Conservation (phyloP, 1,140 invertebrate species). For the Papilio polyxenes region DNA sequence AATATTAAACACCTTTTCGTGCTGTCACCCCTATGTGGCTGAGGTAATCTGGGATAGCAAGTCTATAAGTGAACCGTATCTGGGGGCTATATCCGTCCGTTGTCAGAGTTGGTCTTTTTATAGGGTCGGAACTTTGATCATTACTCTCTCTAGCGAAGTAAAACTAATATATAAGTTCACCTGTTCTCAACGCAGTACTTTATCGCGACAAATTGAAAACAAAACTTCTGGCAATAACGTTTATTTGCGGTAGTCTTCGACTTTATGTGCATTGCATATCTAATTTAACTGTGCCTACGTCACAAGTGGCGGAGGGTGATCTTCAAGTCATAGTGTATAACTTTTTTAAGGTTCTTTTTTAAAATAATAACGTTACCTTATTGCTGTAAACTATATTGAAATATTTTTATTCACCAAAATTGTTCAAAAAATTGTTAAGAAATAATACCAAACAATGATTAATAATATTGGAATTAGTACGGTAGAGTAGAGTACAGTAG, state of each 20-base stretch:
- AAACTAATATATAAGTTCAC: slow-evolving; percentile 20
- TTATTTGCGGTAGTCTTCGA: slow-evolving; percentile 6
- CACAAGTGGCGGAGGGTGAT: background rate
- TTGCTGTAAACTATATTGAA: too few species aligned
- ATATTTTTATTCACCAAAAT: too few species aligned
- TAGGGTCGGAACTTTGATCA: slow-evolving; percentile 24
- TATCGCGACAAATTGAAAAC: slow-evolving; percentile 22
- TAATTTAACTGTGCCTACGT: background rate
- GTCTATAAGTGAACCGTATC: slow-evolving; percentile 26
- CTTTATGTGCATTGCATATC: slow-evolving; percentile 4
- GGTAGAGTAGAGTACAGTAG: too few species aligned
- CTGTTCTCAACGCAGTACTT: slow-evolving; percentile 12
- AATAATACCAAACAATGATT: too few species aligned
- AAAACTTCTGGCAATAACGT: slow-evolving; percentile 27
- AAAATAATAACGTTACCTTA: too few species aligned
- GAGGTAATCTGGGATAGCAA: slow-evolving; percentile 10
- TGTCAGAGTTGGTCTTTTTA: slow-evolving; percentile 30
- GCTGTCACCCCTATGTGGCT: background rate
- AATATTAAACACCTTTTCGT: slow-evolving; percentile 23
- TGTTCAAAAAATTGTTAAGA: too few species aligned
- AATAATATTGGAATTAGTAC: too few species aligned
- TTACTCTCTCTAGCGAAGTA: slow-evolving; percentile 20
- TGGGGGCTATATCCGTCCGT: slow-evolving; percentile 24
- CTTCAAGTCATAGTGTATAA: background rate
- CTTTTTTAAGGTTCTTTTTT: too few species aligned